Evolutionary conservation across 1,140 invertebrate genomes (phyloP).

Genomic region (Melipona quadrifasciata): DNA sequence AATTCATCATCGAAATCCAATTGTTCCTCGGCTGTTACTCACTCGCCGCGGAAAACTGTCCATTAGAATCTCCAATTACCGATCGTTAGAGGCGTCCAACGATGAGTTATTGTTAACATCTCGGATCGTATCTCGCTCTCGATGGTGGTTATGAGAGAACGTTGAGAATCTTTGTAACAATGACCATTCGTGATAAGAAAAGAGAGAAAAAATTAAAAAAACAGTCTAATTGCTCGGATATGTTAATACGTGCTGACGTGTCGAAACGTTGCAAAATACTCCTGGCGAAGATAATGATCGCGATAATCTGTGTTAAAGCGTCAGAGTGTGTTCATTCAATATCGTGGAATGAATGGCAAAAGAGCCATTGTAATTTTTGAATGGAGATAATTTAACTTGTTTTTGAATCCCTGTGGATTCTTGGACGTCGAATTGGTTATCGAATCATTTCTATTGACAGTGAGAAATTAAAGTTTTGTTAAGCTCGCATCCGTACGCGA

Average conservation of each 20-base stretch:
- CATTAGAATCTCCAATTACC: conserved; percentile 15
- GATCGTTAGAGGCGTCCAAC: conserved; percentile 15
- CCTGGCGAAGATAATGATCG: conserved; percentile 6
- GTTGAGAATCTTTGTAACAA: conserved; percentile 46
- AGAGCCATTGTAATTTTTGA: background rate
- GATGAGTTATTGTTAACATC: conserved; percentile 18
- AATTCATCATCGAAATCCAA: conserved; percentile 8
- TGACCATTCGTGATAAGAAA: conserved; percentile 29
- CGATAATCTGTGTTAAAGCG: background rate
- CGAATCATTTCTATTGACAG: background rate
- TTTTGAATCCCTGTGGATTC: background rate
- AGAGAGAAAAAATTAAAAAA: conserved; percentile 14
- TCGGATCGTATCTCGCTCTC: conserved; percentile 3
- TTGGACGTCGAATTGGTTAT: too few relatives aligned
- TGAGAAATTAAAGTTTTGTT: too few relatives aligned
- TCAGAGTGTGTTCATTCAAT: background rate
- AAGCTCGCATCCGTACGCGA: too few relatives aligned
- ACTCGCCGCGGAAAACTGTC: background rate
- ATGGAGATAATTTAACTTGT: background rate
- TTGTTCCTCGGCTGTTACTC: background rate
- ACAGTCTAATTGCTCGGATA: conserved; percentile 67
- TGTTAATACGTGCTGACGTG: conserved; percentile 60
- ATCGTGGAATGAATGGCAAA: background rate
- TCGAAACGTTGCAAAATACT: conserved; percentile 45
- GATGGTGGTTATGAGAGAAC: background rate